Conservation (phyloP, 2,797 vertebrate species). For the Zalophus californianus region DNA sequence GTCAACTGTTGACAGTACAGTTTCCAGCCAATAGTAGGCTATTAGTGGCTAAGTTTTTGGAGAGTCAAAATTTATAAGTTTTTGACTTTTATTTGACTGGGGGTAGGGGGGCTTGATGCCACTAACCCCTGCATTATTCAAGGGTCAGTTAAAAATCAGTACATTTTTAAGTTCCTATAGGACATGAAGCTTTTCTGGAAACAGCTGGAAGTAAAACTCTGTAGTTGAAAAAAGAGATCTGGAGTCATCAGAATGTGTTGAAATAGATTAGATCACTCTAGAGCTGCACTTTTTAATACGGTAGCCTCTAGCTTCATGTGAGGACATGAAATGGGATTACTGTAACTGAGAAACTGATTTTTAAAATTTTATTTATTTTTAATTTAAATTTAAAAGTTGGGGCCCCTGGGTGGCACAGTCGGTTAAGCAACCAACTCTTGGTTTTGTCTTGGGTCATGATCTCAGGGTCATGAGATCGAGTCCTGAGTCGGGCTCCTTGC, state of each 20-base stretch:
- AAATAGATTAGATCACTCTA: background rate
- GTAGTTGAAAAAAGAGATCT: background rate
- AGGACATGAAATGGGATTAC: background rate
- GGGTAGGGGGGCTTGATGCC: background rate
- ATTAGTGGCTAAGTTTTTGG: background rate
- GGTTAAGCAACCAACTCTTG: no score
- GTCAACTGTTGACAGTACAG: background rate
- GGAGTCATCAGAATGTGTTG: background rate
- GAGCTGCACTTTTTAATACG: background rate
- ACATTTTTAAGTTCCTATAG: background rate
- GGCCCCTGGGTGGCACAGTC: background rate
- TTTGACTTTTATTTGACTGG: background rate
- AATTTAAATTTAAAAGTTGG: background rate
- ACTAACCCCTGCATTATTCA: background rate
- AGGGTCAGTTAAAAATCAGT: background rate
- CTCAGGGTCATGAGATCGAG: no score
- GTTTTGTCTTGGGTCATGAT: no score
- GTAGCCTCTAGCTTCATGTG: background rate
- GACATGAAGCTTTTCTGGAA: background rate
- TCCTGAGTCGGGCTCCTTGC: no score
- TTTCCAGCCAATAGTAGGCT: background rate
- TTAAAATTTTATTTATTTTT: background rate
- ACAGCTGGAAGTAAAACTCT: background rate
- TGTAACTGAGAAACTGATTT: background rate
- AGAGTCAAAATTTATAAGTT: background rate